phyloP scores from a whole-genome alignment of 1,140 invertebrate species.

The Meteorus sp. region DNA sequence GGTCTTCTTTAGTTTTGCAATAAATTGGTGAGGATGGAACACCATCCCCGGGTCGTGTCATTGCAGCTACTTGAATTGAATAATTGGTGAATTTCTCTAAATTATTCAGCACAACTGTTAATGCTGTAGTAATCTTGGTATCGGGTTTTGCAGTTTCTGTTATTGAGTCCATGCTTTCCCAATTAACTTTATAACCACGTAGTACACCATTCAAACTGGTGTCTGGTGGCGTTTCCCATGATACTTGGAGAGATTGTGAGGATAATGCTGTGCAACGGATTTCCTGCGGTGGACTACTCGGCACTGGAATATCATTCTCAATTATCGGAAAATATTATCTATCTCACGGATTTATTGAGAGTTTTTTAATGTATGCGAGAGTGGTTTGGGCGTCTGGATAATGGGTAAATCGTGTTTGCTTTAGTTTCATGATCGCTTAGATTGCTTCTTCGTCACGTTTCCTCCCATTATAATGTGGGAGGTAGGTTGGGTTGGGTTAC shows the following conservation, averaged over 20 bases:
- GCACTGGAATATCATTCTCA: conserved; percentile 64
- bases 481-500: too few relatives aligned
- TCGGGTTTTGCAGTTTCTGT: conserved; percentile 50
- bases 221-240: conserved; percentile 81
- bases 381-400: conserved; percentile 9
- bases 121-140: conserved; percentile 69
- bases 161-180: conserved; percentile 57
- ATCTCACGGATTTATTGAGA: too few relatives aligned
- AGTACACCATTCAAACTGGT: conserved; percentile 84
- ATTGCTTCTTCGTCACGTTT: too few relatives aligned
- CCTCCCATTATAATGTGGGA: too few relatives aligned
- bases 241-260: conserved; percentile 81
- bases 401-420: too few relatives aligned
- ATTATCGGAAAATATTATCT: too few relatives aligned
- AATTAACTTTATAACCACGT: conserved; percentile 86
- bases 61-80: conserved; percentile 76
- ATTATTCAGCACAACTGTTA: conserved; percentile 68
- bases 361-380: too few relatives aligned
- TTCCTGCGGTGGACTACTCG: conserved; percentile 77
- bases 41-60: conserved; percentile 86
- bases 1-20: conserved; percentile 89
- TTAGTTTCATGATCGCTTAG: too few relatives aligned
- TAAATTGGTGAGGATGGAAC: conserved; percentile 79
- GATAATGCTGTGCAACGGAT: conserved; percentile 76
- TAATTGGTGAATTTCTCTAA: conserved; percentile 90